Percentiles rank a stretch among this genome's conserved stretches.
Conservation (phyloP, 2,113 vertebrate species). For the Centropus bengalensis region DNA sequence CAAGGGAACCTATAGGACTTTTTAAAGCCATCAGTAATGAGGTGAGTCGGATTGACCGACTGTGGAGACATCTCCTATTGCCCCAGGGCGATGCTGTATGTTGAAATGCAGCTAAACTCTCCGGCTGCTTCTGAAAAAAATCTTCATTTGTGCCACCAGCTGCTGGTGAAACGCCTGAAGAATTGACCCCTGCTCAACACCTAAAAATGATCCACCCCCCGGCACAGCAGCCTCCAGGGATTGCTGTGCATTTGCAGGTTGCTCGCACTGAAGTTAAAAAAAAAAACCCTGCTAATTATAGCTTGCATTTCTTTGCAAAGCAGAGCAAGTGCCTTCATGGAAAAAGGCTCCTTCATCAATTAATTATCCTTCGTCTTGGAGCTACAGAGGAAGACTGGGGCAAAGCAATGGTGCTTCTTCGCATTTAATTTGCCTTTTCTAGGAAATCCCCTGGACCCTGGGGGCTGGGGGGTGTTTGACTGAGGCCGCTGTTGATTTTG, state of each 20-base stretch:
- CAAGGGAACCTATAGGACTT: neutral
- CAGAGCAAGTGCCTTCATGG: neutral
- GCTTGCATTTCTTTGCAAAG: neutral
- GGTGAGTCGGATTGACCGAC: neutral
- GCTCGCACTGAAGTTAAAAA: neutral
- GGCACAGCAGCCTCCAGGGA: neutral
- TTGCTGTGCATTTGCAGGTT: fast-evolving
- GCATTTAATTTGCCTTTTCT: neutral
- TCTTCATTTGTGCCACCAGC: neutral
- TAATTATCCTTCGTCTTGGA: neutral
- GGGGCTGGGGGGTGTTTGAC: neutral
- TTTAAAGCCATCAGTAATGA: neutral
- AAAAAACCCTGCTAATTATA: neutral
- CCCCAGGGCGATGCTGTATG: neutral
- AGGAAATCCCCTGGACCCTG: neutral
- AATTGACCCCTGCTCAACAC: neutral
- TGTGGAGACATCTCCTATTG: neutral
- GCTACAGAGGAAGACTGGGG: neutral
- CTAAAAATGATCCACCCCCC: neutral
- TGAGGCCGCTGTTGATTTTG: neutral
- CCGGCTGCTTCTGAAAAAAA: neutral
- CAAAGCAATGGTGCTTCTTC: neutral
- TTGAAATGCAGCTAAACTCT: neutral
- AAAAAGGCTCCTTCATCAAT: neutral
- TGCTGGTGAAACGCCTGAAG: neutral